Evolutionary conservation across 2,113 vertebrate genomes (phyloP).

Genomic region (Taurulus bubalis): DNA sequence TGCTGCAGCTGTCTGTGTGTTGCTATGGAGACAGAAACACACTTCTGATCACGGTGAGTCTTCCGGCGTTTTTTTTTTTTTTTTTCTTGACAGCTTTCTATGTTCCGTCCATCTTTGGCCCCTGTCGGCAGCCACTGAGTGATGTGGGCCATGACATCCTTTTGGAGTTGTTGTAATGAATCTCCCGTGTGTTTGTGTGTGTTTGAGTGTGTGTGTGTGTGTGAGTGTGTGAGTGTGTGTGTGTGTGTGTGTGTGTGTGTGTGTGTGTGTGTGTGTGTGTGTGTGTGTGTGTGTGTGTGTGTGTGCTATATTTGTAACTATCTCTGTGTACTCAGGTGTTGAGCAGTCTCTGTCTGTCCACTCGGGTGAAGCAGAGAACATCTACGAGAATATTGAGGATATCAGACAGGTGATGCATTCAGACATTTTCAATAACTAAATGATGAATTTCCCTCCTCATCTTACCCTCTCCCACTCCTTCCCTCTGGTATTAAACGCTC

Average conservation of each 20-base stretch:
- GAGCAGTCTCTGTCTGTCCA: slow-evolving; percentile 80
- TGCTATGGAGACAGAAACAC: slow-evolving; percentile 85
- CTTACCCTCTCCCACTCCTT: not conserved
- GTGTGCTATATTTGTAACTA: slow-evolving; percentile 24
- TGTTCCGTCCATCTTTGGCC: slow-evolving; percentile 66
- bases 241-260: too few relatives aligned
- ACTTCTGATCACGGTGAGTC: slow-evolving; percentile 81
- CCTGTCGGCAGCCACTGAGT: slow-evolving; percentile 67
- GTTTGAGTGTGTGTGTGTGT: not conserved
- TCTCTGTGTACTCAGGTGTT: slow-evolving; percentile 69
- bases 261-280: too few relatives aligned
- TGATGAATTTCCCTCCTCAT: slow-evolving; percentile 31
- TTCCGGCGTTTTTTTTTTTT: slow-evolving; percentile 65
- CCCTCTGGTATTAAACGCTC: not conserved
- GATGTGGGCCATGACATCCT: slow-evolving; percentile 73
- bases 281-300: not conserved
- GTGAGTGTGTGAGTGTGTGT: not conserved
- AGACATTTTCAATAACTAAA: slow-evolving; percentile 34
- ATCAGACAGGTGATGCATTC: slow-evolving; percentile 82
- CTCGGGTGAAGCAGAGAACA: slow-evolving; percentile 79
- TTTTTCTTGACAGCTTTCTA: slow-evolving; percentile 63
- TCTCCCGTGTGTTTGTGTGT: slow-evolving; percentile 32
- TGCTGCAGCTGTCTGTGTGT: slow-evolving; percentile 80
- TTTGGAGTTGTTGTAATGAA: slow-evolving; percentile 74
- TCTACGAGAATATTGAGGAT: slow-evolving; percentile 85